These are phyloP conservation scores for Semotilus atromaculatus DNA, from an alignment of 2,797 vertebrate species.

Conservation along the genomic window DNA sequence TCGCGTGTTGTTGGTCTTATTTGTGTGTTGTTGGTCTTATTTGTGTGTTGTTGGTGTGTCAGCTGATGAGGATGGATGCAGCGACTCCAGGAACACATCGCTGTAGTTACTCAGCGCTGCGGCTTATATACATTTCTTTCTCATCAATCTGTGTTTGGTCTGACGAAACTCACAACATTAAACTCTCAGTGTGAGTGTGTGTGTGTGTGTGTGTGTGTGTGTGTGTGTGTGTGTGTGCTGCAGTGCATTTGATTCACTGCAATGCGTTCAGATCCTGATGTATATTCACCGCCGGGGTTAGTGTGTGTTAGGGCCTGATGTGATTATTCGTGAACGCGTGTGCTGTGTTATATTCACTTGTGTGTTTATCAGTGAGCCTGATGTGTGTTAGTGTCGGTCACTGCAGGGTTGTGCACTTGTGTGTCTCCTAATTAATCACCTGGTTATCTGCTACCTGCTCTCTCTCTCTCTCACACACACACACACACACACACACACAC, in stretches of 20 bases:
- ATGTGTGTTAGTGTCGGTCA: slow-evolving; percentile 31
- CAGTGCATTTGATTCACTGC: slow-evolving; percentile 7
- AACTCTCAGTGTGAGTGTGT: background rate
- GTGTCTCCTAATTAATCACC: slow-evolving; percentile 76
- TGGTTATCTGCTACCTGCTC: slow-evolving; percentile 18
- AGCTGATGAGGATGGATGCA: too few relatives aligned
- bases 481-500: too few relatives aligned
- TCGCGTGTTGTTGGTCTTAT: too few relatives aligned
- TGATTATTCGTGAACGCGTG: background rate
- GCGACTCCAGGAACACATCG: too few relatives aligned
- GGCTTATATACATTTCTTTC: slow-evolving; percentile 20
- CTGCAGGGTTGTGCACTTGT: slow-evolving; percentile 69
- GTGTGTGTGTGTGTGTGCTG: background rate
- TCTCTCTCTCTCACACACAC: background rate
- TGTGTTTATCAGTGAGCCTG: slow-evolving; percentile 20
- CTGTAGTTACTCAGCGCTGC: background rate
- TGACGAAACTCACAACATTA: slow-evolving; percentile 23
- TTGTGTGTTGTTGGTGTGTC: too few relatives aligned
- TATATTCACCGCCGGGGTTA: background rate
- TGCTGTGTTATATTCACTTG: background rate
- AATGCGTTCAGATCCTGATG: background rate
- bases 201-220: background rate
- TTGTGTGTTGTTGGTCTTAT: too few relatives aligned
- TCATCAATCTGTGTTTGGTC: slow-evolving; percentile 49
- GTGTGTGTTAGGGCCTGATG: background rate